These are phyloP conservation scores for Drosophila parthenogenetica DNA, from an alignment of 2,888 invertebrate genomes.

Conservation along the genomic window DNA sequence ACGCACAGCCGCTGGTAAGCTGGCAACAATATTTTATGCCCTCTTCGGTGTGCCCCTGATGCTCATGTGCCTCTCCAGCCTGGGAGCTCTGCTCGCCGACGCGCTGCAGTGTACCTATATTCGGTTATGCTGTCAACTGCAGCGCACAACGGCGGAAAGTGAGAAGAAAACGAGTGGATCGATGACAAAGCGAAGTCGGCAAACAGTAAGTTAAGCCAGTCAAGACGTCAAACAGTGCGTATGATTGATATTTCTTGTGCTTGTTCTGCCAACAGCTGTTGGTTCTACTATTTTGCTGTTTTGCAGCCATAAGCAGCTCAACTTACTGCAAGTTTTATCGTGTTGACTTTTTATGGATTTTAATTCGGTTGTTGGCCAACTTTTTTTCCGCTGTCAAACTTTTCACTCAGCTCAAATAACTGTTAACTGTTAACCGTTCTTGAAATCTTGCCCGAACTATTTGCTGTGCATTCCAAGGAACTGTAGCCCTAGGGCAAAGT, in stretches of 20 bases:
- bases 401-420: slow-evolving; percentile 34
- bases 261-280: slow-evolving; percentile 34
- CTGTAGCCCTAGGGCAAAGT: slow-evolving; percentile 32
- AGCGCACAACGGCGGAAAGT: slow-evolving; percentile 24
- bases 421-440: slow-evolving; percentile 40
- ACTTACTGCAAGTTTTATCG: slow-evolving; percentile 42
- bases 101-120: slow-evolving; percentile 89
- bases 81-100: slow-evolving; percentile 92
- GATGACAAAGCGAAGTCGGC: slow-evolving; percentile 62
- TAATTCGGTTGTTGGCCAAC: slow-evolving; percentile 48
- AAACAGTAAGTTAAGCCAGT: slow-evolving; percentile 65
- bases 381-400: slow-evolving; percentile 30
- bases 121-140: slow-evolving; percentile 81
- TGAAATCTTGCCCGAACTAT: slow-evolving; percentile 49
- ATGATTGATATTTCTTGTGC: slow-evolving; percentile 70
- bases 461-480: slow-evolving; percentile 22
- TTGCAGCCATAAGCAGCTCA: slow-evolving; percentile 5
- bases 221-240: slow-evolving; percentile 47
- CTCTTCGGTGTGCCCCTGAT: slow-evolving; percentile 95
- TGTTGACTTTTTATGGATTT: slow-evolving; percentile 64
- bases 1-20: slow-evolving; percentile 92
- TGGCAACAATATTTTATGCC: slow-evolving; percentile 94
- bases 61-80: slow-evolving; percentile 93
- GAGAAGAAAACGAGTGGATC: slow-evolving; percentile 38
- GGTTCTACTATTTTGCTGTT: neutral